Percentiles rank a stretch among this genome's conserved stretches.
Conservation (phyloP, 2,797 vertebrate genomes). For the Psittacula echo region DNA sequence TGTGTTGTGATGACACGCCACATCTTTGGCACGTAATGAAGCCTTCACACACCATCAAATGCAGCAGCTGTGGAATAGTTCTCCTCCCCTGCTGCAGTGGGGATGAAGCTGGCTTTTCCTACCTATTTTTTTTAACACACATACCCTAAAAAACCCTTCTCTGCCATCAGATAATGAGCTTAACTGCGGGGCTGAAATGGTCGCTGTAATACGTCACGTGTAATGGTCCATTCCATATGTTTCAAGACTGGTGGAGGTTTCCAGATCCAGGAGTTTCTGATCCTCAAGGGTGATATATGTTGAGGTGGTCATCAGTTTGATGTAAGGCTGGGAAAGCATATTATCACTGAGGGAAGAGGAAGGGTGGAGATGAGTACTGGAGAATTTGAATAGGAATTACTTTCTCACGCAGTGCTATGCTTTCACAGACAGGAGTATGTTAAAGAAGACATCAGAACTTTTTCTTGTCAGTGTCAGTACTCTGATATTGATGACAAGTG, state of each 20-base stretch:
- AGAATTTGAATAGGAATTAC: background rate
- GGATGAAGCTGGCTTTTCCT: background rate
- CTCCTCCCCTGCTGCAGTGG: background rate
- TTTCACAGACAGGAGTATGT: background rate
- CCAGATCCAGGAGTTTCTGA: background rate
- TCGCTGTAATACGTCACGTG: accelerated
- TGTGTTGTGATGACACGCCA: accelerated
- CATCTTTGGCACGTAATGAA: background rate
- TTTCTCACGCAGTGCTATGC: background rate
- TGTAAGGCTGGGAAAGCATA: background rate
- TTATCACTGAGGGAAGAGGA: background rate
- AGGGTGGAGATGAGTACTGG: background rate
- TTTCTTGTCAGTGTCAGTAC: background rate
- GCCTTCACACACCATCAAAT: background rate
- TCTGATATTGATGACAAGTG: background rate
- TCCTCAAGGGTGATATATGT: background rate
- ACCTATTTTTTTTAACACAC: background rate
- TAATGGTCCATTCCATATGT: background rate
- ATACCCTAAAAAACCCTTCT: background rate
- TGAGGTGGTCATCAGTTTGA: background rate
- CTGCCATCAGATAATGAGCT: background rate
- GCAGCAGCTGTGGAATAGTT: background rate
- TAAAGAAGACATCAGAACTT: background rate
- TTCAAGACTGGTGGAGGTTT: background rate
- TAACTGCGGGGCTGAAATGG: background rate